A percentile compares a stretch with the other conserved stretches of the same genome.
phyloP scores from a whole-genome alignment of 2,797 vertebrate genomes.

The Taenioides sp. region DNA sequence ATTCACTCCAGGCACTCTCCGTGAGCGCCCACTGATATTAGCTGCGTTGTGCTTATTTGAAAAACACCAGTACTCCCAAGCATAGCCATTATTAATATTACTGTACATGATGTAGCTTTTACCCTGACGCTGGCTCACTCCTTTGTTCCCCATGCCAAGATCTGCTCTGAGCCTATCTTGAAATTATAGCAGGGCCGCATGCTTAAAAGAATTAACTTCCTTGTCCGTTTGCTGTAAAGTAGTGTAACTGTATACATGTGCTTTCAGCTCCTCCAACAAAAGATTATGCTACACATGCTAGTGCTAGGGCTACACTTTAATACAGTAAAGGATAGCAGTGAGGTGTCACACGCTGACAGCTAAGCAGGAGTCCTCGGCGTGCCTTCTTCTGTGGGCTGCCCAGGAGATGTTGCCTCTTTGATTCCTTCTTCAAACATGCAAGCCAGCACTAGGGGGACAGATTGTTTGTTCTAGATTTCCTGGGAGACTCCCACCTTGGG shows the following conservation, averaged over 20 bases:
- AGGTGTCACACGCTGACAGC: constrained; percentile 60
- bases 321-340: constrained; percentile 57
- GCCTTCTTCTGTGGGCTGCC: constrained; percentile 63
- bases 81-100: constrained; percentile 9
- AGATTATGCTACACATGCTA: constrained; percentile 23
- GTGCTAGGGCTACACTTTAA: constrained; percentile 26
- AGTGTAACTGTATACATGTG: background rate
- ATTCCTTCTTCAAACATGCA: constrained; percentile 85
- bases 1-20: constrained; percentile 12
- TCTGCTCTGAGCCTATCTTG: background rate
- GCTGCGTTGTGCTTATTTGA: constrained; percentile 9
- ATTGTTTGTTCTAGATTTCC: constrained; percentile 80
- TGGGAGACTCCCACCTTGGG: constrained; percentile 78
- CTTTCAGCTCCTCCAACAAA: constrained; percentile 22
- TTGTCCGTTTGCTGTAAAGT: background rate
- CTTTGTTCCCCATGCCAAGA: constrained; percentile 1
- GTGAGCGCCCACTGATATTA: constrained; percentile 17
- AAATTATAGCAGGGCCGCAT: background rate
- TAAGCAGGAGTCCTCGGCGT: constrained; percentile 58
- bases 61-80: constrained; percentile 7
- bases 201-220: constrained; percentile 9
- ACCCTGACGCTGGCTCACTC: constrained; percentile 8
- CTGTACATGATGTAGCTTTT: constrained; percentile 14
- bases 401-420: constrained; percentile 79
- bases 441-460: constrained; percentile 64